Percentiles rank a stretch among this genome's conserved stretches.
Conservation (phyloP, 2,113 vertebrate species). For the Hippocampus abdominalis region DNA sequence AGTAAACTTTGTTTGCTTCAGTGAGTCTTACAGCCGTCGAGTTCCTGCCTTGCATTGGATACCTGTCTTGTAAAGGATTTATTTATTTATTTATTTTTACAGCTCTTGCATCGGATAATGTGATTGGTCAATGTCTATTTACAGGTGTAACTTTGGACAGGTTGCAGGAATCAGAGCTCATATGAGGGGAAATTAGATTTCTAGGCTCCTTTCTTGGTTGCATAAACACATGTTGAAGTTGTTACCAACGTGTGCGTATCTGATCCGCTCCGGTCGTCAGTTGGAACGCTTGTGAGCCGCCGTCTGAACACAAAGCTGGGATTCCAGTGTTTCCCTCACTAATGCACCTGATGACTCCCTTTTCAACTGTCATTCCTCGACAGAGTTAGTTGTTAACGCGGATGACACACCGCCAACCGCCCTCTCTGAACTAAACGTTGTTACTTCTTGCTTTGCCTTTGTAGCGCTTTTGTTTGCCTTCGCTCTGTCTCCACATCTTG, state of each 20-base stretch:
- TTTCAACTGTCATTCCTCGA: conserved; percentile 35
- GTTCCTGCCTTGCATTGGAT: background rate
- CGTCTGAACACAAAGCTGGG: background rate
- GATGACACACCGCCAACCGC: conserved; percentile 32
- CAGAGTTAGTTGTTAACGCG: conserved; percentile 36
- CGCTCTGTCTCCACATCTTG: conserved; percentile 32
- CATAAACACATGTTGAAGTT: background rate
- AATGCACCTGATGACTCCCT: conserved; percentile 13
- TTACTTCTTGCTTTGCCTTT: conserved; percentile 41
- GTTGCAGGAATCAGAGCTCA: conserved; percentile 1
- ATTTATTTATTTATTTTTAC: background rate
- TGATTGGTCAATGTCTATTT: background rate
- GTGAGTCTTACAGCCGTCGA: background rate
- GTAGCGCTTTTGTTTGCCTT: conserved; percentile 52
- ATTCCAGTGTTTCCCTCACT: conserved; percentile 4
- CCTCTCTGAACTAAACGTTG: conserved; percentile 39
- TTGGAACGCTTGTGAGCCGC: background rate
- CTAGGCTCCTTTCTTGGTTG: background rate
- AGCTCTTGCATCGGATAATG: background rate
- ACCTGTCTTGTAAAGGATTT: conserved; percentile 9
- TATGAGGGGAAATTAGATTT: conserved; percentile 9
- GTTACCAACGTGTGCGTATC: background rate
- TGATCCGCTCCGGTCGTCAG: background rate
- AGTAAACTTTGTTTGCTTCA: background rate
- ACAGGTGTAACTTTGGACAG: background rate